Percentiles rank a stretch among this genome's conserved stretches.
Evolutionary conservation across 1,140 invertebrate genomes (phyloP).

Genomic region (Drosophila mojavensis): DNA sequence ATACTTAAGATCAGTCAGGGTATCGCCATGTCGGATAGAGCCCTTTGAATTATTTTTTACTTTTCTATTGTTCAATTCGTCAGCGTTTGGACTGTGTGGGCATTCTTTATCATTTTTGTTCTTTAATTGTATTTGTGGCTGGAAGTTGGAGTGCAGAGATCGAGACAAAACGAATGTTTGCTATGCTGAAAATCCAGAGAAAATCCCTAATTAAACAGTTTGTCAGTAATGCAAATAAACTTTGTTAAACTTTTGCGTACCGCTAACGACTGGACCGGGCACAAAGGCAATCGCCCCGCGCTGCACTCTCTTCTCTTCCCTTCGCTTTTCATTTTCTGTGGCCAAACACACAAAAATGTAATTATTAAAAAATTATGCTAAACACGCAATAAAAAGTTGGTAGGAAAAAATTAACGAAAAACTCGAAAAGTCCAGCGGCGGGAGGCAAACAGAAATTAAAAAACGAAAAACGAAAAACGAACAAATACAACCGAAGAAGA

Average conservation of each 20-base stretch:
- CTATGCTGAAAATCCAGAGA: slow-evolving; percentile 69
- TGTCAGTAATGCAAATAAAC: slow-evolving; percentile 83
- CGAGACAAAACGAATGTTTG: slow-evolving; percentile 52
- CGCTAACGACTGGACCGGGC: slow-evolving; percentile 52
- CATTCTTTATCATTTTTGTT: slow-evolving; percentile 4
- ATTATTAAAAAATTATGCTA: slow-evolving; percentile 83
- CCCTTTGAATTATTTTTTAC: too few species aligned
- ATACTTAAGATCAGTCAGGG: too few species aligned
- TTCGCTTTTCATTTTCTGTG: slow-evolving; percentile 41
- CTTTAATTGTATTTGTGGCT: slow-evolving; percentile 70
- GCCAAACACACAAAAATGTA: slow-evolving; percentile 80
- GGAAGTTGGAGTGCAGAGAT: background rate
- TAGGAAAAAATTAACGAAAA: slow-evolving; percentile 65
- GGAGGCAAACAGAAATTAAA: slow-evolving; percentile 52
- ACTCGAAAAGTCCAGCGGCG: slow-evolving; percentile 17
- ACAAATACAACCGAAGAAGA: too few species aligned
- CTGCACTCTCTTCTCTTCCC: slow-evolving; percentile 54
- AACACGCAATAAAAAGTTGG: slow-evolving; percentile 81
- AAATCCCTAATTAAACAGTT: slow-evolving; percentile 83
- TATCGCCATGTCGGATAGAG: too few species aligned
- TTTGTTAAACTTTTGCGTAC: slow-evolving; percentile 75
- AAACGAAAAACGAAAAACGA: slow-evolving; percentile 29
- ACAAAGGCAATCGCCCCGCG: slow-evolving; percentile 37
- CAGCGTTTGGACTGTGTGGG: background rate
- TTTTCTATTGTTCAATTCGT: slow-evolving; percentile 19